Evolutionary conservation across 2,113 vertebrate genomes (phyloP), one percentile per base, ranked within the genome.

Genomic region (Melanocharis versteri): DNA sequence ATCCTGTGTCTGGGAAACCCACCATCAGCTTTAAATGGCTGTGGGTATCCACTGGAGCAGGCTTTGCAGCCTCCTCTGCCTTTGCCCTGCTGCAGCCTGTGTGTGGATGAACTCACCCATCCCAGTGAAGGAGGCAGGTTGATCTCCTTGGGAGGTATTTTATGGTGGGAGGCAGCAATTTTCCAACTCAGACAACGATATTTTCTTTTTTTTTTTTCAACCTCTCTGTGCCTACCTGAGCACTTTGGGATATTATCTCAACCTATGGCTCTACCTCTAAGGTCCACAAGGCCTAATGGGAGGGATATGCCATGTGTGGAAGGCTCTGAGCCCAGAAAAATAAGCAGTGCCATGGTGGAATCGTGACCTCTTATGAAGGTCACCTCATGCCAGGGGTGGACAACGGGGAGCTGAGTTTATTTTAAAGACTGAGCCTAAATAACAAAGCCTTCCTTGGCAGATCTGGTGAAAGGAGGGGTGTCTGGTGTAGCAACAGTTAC

Each of bases 141-240:
- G 1, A 2, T 44, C n/a, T 82, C 44, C 26, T 47, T 64, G 33
- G 50, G 53, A 79, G 15, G 35, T 56, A 20, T 37, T 89, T 73
- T 27, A 13, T 70, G 28, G n/a, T 37, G 16, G 48, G 35, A 79
- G 19, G 48, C 33, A 81, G 21, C 57, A 62, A 9, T 73, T 61
- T 81, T 62, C 58, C 77, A 42, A 7, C 30, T 76, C 0, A 0
- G 11, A 65, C 28, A 53, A 19, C 17, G 3, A 7, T 39, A 2
- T 40, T 65, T 73, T 23, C 2, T 13, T n/a, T 22, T 31, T 10
- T 24, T 40, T 30, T 31, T 35, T 60, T 84, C 10, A 2, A 20
- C 13, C 7, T 61, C 8, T 71, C 11, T 64, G 0, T 72, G 42
- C 37, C 62, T 30, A 27, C 56, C 21, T 69, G 64, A 48, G 23